Base-by-base conservation (phyloP, 2,113 vertebrate species). In the Alethe castanea region DNA sequence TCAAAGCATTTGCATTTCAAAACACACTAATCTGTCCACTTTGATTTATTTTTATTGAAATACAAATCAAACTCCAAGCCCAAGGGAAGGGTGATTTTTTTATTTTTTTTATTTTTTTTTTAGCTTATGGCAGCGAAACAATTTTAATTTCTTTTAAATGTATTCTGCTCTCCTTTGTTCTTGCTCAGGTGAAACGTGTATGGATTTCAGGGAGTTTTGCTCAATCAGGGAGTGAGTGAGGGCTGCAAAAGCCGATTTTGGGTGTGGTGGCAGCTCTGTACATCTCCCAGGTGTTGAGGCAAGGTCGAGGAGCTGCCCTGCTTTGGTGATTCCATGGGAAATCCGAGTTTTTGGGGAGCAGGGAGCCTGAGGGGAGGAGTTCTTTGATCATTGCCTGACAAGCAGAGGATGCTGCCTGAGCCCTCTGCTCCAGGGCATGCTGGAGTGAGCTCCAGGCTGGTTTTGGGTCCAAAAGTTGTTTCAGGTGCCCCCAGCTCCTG, bases 11-110 rank as follows among this genome's bases (percentile, higher is more conserved):
- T 94, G 91, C 94, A 95, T 73, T 95, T 96, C 90, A 97, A 95
- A 92, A 86, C 73, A 48, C 31, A 35, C 66, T 94, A 96, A 96
- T 93, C 85, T 90, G 92, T 86, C 81, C 40, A 74, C 92, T 97
- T 96, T 94, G 94, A 95, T 95, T 93, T 94, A 74, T 96, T 96
- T 95, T 92, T 94, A 91, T 94, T 95, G 92, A 96, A 97, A 95
- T 72, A 94, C 59, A 90, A 94, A 94, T 88, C 88, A 95, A 96
- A 94, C 56, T 88, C 90, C 60, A 90, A 95, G 81, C 94, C 72
- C 85, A 88, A 84, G 77, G 85, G 84, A 72, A 86, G 25, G 33
- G 36, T 14, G 9, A 20, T 28, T 66, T 19, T 28, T 56, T 7
- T 40, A 5, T 38, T n/a, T 62, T 53, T n/a, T 3, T 47, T 50